These are phyloP conservation scores for Oxytorus armatus DNA, from an alignment of 2,888 invertebrate species.

Conservation along the genomic window DNA sequence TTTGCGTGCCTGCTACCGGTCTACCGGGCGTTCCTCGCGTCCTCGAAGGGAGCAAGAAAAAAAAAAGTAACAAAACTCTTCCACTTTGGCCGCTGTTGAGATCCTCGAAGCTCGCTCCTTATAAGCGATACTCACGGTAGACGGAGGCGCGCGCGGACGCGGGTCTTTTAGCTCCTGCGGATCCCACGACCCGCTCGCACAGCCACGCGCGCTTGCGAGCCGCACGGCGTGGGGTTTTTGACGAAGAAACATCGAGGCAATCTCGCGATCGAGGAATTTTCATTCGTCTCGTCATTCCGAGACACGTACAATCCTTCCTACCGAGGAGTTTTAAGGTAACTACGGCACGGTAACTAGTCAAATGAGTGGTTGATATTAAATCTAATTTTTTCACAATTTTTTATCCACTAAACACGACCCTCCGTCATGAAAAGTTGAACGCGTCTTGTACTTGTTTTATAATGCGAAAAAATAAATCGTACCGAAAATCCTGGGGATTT, in stretches of 20 bases:
- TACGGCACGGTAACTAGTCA: too few relatives aligned
- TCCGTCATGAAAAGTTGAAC: too few relatives aligned
- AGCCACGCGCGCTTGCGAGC: slow-evolving; percentile 67
- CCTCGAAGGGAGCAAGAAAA: slow-evolving; percentile 22
- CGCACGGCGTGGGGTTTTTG: slow-evolving; percentile 64
- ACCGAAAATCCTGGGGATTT: too few relatives aligned
- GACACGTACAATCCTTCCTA: too few relatives aligned
- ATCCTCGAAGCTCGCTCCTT: slow-evolving; percentile 68
- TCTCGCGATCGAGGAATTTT: slow-evolving; percentile 60
- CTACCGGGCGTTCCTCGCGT: slow-evolving; percentile 50
- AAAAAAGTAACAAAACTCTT: slow-evolving; percentile 36
- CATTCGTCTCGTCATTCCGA: slow-evolving; percentile 43
- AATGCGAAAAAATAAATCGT: too few relatives aligned
- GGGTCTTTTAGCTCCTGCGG: slow-evolving; percentile 48
- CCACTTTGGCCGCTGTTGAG: slow-evolving; percentile 58
- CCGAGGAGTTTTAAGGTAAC: too few relatives aligned
- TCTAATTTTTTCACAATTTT: too few relatives aligned
- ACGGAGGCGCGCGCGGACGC: slow-evolving; percentile 60
- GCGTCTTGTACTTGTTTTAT: too few relatives aligned
- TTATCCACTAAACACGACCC: too few relatives aligned
- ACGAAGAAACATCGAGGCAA: slow-evolving; percentile 61
- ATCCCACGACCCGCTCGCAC: slow-evolving; percentile 68
- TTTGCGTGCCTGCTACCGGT: slow-evolving; percentile 54
- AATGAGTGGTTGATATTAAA: too few relatives aligned
- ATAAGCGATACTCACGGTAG: slow-evolving; percentile 70